Evolutionary conservation across 1,140 invertebrate species (phyloP).

Genomic region (Araneus ventricosus): DNA sequence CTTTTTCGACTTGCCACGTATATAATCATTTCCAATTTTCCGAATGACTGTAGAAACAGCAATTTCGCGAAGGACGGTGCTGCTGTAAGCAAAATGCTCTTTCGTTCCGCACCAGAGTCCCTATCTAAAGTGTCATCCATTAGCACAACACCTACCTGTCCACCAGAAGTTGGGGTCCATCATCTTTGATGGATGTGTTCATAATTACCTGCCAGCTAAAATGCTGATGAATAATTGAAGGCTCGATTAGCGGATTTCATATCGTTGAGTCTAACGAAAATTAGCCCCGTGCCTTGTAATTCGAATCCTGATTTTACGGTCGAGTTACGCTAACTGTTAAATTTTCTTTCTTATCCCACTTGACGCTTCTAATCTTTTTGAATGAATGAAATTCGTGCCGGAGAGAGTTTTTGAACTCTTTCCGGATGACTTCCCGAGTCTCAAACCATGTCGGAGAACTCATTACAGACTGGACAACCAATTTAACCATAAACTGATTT

Average conservation of each 20-base stretch:
- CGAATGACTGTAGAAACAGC: background rate
- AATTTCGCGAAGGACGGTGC: background rate
- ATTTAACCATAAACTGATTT: background rate
- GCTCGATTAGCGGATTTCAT: conserved; percentile 54
- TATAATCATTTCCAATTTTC: background rate
- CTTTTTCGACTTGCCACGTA: background rate
- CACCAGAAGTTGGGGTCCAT: background rate
- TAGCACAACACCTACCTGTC: conserved; percentile 46
- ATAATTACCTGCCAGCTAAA: conserved; percentile 46
- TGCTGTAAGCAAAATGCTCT: background rate
- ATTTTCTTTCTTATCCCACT: background rate
- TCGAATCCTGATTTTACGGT: conserved; percentile 34
- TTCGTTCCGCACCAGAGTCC: conserved; percentile 12
- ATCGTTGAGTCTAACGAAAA: conserved; percentile 41
- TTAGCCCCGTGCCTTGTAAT: conserved; percentile 4
- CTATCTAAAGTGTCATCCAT: conserved; percentile 58
- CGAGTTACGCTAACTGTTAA: background rate
- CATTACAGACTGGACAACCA: background rate
- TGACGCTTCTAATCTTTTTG: conserved; percentile 15
- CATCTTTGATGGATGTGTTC: conserved; percentile 49
- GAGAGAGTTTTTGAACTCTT: background rate
- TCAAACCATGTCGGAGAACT: background rate
- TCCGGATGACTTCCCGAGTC: background rate
- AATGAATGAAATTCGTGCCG: background rate
- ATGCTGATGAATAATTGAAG: conserved; percentile 43